Conservation (phyloP, 1,140 invertebrate species). For the Aleiodes sp. region DNA sequence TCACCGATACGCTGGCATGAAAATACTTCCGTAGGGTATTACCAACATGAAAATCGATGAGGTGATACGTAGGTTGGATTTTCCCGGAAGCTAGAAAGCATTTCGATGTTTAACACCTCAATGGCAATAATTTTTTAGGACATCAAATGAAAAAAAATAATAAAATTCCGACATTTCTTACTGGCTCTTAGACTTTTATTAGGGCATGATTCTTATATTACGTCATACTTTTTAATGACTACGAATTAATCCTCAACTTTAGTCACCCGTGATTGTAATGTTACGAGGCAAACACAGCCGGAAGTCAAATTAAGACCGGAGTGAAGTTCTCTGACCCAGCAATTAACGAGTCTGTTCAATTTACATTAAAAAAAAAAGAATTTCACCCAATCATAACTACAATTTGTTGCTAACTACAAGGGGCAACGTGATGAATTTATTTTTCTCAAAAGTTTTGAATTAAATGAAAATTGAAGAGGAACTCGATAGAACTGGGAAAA, state of each 20-base stretch:
- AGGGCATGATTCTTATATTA: too few relatives aligned
- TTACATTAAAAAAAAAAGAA: too few relatives aligned
- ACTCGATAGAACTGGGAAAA: too few relatives aligned
- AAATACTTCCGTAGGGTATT: neutral
- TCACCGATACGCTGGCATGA: neutral
- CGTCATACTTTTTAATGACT: constrained; percentile 4
- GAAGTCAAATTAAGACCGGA: constrained; percentile 6
- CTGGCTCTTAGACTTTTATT: too few relatives aligned
- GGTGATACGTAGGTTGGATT: neutral
- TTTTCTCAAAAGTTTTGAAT: too few relatives aligned
- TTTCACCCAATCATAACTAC: too few relatives aligned
- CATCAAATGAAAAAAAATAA: too few relatives aligned
- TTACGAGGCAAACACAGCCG: neutral
- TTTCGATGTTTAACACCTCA: neutral
- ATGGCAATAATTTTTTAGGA: neutral
- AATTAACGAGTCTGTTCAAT: constrained; percentile 4
- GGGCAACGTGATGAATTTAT: too few relatives aligned
- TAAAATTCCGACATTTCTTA: too few relatives aligned
- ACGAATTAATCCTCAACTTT: constrained; percentile 2
- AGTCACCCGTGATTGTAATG: constrained; percentile 15
- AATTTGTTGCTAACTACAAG: too few relatives aligned
- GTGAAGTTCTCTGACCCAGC: neutral
- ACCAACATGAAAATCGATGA: neutral
- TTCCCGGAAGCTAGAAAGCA: neutral
- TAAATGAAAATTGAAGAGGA: too few relatives aligned